Conservation (phyloP, 2,797 vertebrate genomes). For the Micropoecilia bifurca region DNA sequence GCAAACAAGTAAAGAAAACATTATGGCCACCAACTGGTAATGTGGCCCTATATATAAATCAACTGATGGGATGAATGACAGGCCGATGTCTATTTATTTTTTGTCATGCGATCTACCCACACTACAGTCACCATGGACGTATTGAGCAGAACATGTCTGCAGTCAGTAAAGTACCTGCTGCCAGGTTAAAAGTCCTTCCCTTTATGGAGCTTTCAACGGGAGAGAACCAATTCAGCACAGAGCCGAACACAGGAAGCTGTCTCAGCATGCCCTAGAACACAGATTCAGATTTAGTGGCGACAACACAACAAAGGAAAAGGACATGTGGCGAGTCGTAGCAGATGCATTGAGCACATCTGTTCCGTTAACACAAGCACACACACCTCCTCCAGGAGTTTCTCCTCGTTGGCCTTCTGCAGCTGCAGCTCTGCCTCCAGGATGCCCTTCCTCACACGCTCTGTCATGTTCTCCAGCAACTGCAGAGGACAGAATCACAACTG, state of each 20-base stretch:
- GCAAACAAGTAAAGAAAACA: too few species aligned
- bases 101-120: too few species aligned
- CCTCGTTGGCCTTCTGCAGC: slow-evolving; percentile 91
- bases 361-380: slow-evolving; percentile 20
- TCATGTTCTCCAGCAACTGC: slow-evolving; percentile 97
- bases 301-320: slow-evolving; percentile 42
- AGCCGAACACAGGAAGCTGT: slow-evolving; percentile 94
- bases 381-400: slow-evolving; percentile 94
- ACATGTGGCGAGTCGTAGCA: not conserved
- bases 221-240: slow-evolving; percentile 97
- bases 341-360: not conserved
- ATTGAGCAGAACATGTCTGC: not conserved
- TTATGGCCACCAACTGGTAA: too few species aligned
- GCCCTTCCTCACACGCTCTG: slow-evolving; percentile 94
- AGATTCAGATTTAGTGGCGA: slow-evolving; percentile 28
- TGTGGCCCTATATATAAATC: too few species aligned
- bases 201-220: slow-evolving; percentile 90
- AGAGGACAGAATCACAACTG: slow-evolving; percentile 12
- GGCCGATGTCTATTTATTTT: too few species aligned
- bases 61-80: too few species aligned
- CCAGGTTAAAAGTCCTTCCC: slow-evolving; percentile 92
- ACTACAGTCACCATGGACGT: too few species aligned
- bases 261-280: slow-evolving; percentile 89
- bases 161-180: slow-evolving; percentile 90
- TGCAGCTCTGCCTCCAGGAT: slow-evolving; percentile 94